phyloP scores from a whole-genome alignment of 1,140 invertebrate species.

The Odontomachus brunneus region DNA sequence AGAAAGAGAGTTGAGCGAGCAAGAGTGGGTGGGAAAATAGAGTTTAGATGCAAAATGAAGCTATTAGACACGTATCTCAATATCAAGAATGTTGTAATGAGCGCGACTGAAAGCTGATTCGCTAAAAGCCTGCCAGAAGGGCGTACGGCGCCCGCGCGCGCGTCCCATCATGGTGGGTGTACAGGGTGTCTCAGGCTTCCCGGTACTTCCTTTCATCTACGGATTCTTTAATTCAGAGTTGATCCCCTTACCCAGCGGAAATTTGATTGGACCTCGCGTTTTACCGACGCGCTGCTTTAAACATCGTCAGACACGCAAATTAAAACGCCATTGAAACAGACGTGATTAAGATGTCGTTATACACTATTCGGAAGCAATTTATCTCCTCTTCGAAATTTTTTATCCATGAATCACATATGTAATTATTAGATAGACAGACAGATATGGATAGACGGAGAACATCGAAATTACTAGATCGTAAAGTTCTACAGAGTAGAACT shows the following conservation, averaged over 20 bases:
- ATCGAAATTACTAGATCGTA: neutral
- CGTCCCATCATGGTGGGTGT: conserved; percentile 8
- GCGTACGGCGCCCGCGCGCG: neutral
- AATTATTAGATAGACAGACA: no score
- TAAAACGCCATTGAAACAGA: neutral
- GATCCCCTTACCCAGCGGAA: neutral
- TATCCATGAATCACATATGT: no score
- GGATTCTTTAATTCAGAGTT: neutral
- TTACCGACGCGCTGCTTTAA: neutral
- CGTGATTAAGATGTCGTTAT: neutral
- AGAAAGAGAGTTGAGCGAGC: neutral
- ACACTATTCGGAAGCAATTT: no score
- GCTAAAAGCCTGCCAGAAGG: conserved; percentile 26
- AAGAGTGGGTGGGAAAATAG: neutral
- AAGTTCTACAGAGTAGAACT: neutral
- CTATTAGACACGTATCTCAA: conserved; percentile 8
- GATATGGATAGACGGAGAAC: neutral
- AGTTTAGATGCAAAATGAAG: neutral
- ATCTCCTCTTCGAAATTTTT: no score
- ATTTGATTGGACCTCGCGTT: neutral
- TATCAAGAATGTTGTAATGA: conserved; percentile 44
- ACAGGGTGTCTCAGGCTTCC: conserved; percentile 14
- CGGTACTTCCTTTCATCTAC: conserved; percentile 9
- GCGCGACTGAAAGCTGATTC: conserved; percentile 44
- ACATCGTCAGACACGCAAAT: neutral